A percentile compares a stretch with the other conserved stretches of the same genome.
phyloP scores from a whole-genome alignment of 2,797 vertebrate genomes.

The Chloroceryle amazona region DNA sequence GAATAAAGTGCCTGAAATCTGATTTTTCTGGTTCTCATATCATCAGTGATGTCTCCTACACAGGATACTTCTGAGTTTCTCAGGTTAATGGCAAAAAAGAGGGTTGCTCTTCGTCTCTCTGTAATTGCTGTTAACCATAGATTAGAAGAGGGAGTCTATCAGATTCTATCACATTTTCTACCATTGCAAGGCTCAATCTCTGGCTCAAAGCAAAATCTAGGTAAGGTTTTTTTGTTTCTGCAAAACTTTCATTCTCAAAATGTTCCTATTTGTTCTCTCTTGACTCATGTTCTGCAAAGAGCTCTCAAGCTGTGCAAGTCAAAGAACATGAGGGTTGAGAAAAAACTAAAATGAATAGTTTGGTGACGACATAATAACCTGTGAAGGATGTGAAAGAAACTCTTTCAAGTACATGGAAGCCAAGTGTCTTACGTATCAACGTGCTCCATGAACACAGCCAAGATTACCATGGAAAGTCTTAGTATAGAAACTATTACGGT shows the following conservation, averaged over 20 bases:
- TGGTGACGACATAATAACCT: background rate
- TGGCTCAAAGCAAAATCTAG: background rate
- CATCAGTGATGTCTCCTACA: background rate
- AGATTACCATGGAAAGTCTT: background rate
- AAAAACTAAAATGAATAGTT: background rate
- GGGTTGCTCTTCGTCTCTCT: rapidly evolving
- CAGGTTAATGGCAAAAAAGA: background rate
- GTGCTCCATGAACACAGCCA: background rate
- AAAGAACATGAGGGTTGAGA: background rate
- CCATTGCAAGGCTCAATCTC: background rate
- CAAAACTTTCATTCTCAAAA: background rate
- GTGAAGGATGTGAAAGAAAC: background rate
- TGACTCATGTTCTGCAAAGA: background rate
- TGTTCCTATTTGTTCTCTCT: background rate
- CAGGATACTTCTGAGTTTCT: background rate
- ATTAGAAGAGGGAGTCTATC: background rate
- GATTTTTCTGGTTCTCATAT: background rate
- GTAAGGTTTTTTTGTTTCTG: background rate
- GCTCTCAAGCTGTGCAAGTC: background rate
- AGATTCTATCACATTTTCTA: background rate
- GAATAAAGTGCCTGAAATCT: background rate
- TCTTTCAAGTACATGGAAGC: background rate
- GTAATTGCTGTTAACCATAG: background rate
- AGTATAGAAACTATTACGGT: background rate
- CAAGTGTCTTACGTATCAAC: background rate